Percentiles rank a stretch among this genome's conserved stretches.
Conservation (phyloP, 2,113 vertebrate genomes). For the Atlantisia rogersi region DNA sequence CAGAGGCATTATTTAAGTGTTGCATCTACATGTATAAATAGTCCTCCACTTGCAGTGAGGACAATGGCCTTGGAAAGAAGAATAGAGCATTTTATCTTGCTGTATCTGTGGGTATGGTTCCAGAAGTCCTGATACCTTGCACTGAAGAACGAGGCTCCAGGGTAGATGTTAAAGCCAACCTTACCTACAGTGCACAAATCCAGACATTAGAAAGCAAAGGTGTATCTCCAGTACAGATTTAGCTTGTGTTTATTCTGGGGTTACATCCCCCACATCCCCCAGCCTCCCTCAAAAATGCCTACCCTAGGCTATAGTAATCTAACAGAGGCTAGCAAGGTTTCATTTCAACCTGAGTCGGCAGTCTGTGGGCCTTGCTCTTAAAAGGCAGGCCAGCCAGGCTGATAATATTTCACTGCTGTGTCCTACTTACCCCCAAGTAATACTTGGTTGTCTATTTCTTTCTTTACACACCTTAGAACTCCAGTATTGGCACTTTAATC, state of each 20-base stretch:
- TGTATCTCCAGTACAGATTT: neutral
- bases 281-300: neutral
- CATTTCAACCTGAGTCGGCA: neutral
- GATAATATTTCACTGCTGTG: neutral
- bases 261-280: neutral
- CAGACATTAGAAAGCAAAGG: neutral
- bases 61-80: neutral
- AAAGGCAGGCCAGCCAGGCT: neutral
- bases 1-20: neutral
- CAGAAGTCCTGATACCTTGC: neutral
- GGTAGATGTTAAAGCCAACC: neutral
- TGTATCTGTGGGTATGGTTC: neutral
- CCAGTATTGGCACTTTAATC: neutral
- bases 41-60: neutral
- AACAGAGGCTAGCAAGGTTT: neutral
- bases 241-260: neutral
- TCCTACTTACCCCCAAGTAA: neutral
- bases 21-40: neutral
- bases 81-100: neutral
- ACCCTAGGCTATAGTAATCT: neutral
- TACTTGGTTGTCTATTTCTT: neutral
- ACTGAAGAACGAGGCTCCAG: neutral
- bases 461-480: neutral
- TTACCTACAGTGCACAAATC: neutral
- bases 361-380: neutral